phyloP scores from a whole-genome alignment of 2,888 invertebrate genomes.

The Calameuta idolon region DNA sequence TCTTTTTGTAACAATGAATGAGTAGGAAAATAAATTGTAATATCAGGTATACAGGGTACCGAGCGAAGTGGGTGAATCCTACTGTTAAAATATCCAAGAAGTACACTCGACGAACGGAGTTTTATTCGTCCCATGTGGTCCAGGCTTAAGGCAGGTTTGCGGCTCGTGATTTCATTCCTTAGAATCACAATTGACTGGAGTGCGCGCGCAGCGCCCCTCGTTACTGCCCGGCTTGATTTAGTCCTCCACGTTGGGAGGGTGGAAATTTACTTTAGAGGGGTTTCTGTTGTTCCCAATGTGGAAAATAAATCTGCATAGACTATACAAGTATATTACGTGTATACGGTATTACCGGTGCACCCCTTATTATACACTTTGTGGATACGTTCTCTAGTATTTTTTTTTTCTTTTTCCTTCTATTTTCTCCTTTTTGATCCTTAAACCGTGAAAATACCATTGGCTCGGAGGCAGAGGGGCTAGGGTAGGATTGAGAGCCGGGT shows the following conservation, averaged over 20 bases:
- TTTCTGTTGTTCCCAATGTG: neutral
- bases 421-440: neutral
- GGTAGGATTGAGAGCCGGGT: neutral
- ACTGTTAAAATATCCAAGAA: neutral
- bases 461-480: neutral
- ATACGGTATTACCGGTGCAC: no score
- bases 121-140: neutral
- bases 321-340: neutral
- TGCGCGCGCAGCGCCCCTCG: neutral
- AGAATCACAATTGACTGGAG: constrained; percentile 3
- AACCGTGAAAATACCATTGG: neutral
- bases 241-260: neutral
- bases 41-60: neutral
- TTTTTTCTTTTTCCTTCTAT: neutral
- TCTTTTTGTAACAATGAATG: neutral
- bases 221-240: constrained; percentile 1
- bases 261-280: neutral
- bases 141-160: neutral
- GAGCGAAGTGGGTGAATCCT: neutral
- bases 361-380: neutral
- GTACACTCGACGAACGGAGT: neutral
- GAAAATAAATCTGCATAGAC: neutral
- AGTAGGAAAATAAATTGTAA: neutral
- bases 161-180: constrained; percentile 1
- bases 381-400: neutral